Base-by-base conservation (phyloP, 2,888 invertebrate species). In the Coelinius sp. region DNA sequence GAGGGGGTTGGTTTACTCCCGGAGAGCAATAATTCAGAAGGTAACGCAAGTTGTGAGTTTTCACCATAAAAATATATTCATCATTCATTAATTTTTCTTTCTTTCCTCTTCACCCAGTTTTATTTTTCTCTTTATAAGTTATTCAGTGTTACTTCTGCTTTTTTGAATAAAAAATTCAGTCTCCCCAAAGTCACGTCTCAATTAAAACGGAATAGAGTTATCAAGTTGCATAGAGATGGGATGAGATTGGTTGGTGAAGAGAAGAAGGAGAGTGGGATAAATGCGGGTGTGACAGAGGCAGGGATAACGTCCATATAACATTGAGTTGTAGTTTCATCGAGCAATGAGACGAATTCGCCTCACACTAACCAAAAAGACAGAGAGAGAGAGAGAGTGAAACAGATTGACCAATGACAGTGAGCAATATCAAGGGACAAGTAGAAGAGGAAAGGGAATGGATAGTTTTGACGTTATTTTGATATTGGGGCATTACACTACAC, bases 391-490 rank as follows among this genome's bases (percentile, higher is more conserved):
- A n/a, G n/a, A n/a, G n/a, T n/a, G n/a, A n/a, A n/a, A n/a, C 46
- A 52, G 62, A 24, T n/a, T n/a, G n/a, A n/a, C n/a, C n/a, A n/a
- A n/a, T n/a, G n/a, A n/a, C n/a, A n/a, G n/a, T n/a, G n/a, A n/a
- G n/a, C n/a, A n/a, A n/a, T n/a, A n/a, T n/a, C n/a, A n/a, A n/a
- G n/a, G n/a, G n/a, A n/a, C 53, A 24, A 25, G 27, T 14, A 52
- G 52, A 17, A 35, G 52, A 65, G 10, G 52, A 41, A 41, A n/a
- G 1, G 25, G 56, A 49, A 31, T 25, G 70, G 62, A 52, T 70
- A 75, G 76, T 75, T 78, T 78, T 75, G 74, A 78, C 77, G 75
- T 78, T 76, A 78, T 78, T 78, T 78, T 75, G 73, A 76, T 75
- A 76, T 78, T 74, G 73, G 73, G 71, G 72, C 63, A 73, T 68